Evolutionary conservation across 1,140 invertebrate genomes (phyloP).

Genomic region (Pararge aegeria): DNA sequence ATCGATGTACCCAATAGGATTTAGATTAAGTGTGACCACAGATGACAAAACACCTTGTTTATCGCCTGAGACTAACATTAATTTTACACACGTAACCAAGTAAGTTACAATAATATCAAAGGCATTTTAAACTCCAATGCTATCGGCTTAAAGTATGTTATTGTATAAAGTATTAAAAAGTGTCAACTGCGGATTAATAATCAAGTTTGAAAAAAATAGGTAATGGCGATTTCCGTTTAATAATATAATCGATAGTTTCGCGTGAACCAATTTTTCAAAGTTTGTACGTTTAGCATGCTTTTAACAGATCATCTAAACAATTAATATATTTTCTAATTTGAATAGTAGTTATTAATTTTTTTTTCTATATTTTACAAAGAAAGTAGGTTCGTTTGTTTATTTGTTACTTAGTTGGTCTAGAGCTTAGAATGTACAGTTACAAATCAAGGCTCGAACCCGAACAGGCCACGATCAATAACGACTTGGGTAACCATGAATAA

Average conservation of each 20-base stretch:
- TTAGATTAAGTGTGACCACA: slow-evolving; percentile 38
- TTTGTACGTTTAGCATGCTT: background rate
- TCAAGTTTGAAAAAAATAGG: slow-evolving; percentile 7
- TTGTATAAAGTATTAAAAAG: background rate
- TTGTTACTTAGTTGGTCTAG: too few species aligned
- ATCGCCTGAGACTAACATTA: slow-evolving; percentile 33
- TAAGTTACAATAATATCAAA: background rate
- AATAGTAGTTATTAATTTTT: too few species aligned
- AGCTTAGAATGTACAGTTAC: too few species aligned
- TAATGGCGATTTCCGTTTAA: background rate
- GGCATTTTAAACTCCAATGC: background rate
- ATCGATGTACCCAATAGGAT: slow-evolving; percentile 45
- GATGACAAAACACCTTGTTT: slow-evolving; percentile 42
- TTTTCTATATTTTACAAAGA: too few species aligned
- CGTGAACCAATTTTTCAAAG: slow-evolving; percentile 6
- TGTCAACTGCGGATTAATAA: slow-evolving; percentile 14
- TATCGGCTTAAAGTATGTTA: background rate
- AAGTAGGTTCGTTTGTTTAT: too few species aligned
- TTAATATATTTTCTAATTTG: background rate
- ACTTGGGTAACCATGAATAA: too few species aligned
- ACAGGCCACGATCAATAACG: too few species aligned
- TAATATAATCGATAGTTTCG: slow-evolving; percentile 10
- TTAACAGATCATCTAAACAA: background rate
- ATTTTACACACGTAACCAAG: slow-evolving; percentile 36
- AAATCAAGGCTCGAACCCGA: too few species aligned